Evolutionary conservation across 1,140 invertebrate species (phyloP).

Genomic region (Lerema accius): DNA sequence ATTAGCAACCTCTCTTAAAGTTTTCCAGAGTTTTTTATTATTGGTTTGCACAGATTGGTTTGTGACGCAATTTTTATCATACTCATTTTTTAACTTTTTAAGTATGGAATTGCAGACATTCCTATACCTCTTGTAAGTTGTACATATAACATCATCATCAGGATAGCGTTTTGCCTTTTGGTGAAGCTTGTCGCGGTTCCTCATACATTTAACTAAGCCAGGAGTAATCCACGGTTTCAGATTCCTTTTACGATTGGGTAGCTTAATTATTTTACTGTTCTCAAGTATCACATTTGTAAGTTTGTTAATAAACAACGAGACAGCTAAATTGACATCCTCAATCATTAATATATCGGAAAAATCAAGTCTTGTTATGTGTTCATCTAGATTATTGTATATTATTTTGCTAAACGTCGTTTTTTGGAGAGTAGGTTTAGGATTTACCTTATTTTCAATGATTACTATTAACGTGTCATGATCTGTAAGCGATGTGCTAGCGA

Average conservation of each 20-base stretch:
- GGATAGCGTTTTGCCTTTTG: constrained; percentile 3
- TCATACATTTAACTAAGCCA: not conserved
- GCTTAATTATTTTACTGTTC: too few species aligned
- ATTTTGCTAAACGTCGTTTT: too few species aligned
- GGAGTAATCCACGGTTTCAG: constrained; percentile 16
- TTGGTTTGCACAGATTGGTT: too few species aligned
- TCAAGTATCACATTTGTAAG: not conserved
- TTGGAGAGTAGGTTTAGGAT: too few species aligned
- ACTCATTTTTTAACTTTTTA: constrained; percentile 9
- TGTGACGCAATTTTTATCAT: constrained; percentile 1
- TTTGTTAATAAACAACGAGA: not conserved
- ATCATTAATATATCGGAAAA: not conserved
- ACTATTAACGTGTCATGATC: not conserved
- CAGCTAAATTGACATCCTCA: not conserved
- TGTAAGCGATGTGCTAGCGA: not conserved
- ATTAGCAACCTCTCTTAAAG: constrained; percentile 4
- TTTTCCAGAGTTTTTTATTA: constrained; percentile 19
- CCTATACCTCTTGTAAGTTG: constrained; percentile 34
- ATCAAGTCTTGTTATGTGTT: not conserved
- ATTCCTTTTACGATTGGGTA: not conserved
- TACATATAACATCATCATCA: constrained; percentile 12
- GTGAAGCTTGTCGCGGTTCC: constrained; percentile 30
- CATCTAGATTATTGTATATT: not conserved
- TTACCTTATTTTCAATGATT: too few species aligned
- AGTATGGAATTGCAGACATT: constrained; percentile 25